Base-by-base conservation (phyloP, 1,140 invertebrate genomes). In the Dermatophagoides farinae region DNA sequence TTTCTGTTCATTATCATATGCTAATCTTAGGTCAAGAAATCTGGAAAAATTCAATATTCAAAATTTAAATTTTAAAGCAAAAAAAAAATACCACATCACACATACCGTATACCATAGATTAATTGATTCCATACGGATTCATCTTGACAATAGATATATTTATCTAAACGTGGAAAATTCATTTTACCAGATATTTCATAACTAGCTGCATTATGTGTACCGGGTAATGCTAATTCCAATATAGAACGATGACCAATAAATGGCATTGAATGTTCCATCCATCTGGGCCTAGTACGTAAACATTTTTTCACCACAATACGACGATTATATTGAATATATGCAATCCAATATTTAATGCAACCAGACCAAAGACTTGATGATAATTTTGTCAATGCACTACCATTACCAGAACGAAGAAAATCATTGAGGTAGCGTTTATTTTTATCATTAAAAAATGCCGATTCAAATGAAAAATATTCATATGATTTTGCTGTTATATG, bases 141-240 rank as follows among this genome's bases (percentile, higher is more conserved):
- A 51, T 70, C 71, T 40, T 72, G 71, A 61, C 57, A 60, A n/a
- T 62, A 25, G 22, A 39, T 43, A 31, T 62, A 60, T 16, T 61
- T 50, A 25, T 53, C 31, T 4, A 62, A 11, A 9, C 16, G 22
- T 18, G 49, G 10, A 41, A 51, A 50, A 39, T 20, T 52, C n/a
- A 16, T 18, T 31, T 57, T 53, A 62, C 74, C 71, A 16, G 71
- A 67, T 4, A 55, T 67, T 5, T 70, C 68, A 65, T 78, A 79
- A 2, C 77, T 73, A 12, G 78, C 79, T 1, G 80, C 78, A 63
- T 82, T 77, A 63, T 82, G 80, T 4, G 78, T 78, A 12, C 80
- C 80, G 0, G 79, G 79, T 53, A 82, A 68, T 60, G 79, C 78
- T 1, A 81, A 64, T 55, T 79, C 72, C 10, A 71, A 67, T 39